Percentiles rank a stretch among this genome's conserved stretches.
These are phyloP conservation scores for Drosophila prostipennis DNA, from an alignment of 2,888 invertebrate genomes.

Conservation along the genomic window DNA sequence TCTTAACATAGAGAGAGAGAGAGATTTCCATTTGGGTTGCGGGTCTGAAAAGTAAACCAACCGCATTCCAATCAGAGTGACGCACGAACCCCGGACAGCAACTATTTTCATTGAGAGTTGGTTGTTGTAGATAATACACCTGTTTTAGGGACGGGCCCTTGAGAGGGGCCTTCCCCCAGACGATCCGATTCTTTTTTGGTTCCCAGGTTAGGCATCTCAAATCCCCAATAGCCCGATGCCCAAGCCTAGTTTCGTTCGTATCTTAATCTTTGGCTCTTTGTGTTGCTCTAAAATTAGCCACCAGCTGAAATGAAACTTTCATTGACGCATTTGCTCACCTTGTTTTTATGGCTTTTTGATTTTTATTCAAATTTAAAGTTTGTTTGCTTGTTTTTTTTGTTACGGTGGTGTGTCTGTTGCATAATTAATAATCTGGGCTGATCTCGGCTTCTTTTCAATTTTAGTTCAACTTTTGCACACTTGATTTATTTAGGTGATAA, in stretches of 20 bases:
- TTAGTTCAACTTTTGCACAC: neutral
- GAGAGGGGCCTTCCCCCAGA: slow-evolving; percentile 6
- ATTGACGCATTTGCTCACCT: slow-evolving; percentile 76
- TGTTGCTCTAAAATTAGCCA: slow-evolving; percentile 53
- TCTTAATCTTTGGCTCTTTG: slow-evolving; percentile 39
- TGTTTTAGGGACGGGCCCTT: slow-evolving; percentile 32
- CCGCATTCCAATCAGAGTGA: slow-evolving; percentile 68
- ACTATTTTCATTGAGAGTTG: slow-evolving; percentile 57
- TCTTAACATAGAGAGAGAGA: slow-evolving; percentile 44
- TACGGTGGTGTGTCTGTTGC: slow-evolving; percentile 47
- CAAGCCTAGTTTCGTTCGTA: slow-evolving; percentile 53
- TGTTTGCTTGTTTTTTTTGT: slow-evolving; percentile 30
- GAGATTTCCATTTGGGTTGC: slow-evolving; percentile 29
- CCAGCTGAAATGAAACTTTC: slow-evolving; percentile 74
- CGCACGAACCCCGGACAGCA: slow-evolving; percentile 47
- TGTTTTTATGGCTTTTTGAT: slow-evolving; percentile 57
- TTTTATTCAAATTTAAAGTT: slow-evolving; percentile 34
- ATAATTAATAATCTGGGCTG: slow-evolving; percentile 61
- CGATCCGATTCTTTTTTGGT: slow-evolving; percentile 5
- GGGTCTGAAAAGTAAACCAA: slow-evolving; percentile 56
- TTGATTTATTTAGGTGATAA: neutral
- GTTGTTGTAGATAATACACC: slow-evolving; percentile 31
- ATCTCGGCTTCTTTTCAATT: neutral
- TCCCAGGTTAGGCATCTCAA: neutral
- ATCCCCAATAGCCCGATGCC: neutral